Percentiles rank a stretch among this genome's conserved stretches.
Evolutionary conservation across 1,140 invertebrate genomes (phyloP).

Genomic region (Anoplolepis gracilipes): DNA sequence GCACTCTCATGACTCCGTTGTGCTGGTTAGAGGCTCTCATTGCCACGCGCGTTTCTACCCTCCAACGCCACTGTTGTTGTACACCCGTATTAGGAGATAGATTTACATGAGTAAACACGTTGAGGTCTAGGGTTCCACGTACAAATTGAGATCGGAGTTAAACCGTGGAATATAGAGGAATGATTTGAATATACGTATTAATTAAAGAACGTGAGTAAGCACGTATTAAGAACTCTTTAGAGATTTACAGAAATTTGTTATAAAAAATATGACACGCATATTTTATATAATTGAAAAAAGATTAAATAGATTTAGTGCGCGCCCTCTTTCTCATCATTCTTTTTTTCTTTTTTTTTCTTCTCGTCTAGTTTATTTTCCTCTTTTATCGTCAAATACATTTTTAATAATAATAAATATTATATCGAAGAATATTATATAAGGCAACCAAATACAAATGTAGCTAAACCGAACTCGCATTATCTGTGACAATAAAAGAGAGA

Average conservation of each 20-base stretch:
- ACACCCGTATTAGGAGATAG: conserved; percentile 67
- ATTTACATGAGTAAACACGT: conserved; percentile 77
- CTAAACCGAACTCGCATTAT: not conserved
- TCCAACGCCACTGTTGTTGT: conserved; percentile 35
- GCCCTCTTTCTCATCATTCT: too few species aligned
- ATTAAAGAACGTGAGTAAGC: conserved; percentile 15
- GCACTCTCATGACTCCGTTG: conserved; percentile 50
- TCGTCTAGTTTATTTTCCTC: too few species aligned
- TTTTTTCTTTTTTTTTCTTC: too few species aligned
- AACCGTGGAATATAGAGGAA: conserved; percentile 42
- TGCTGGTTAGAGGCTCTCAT: conserved; percentile 57
- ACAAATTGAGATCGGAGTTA: conserved; percentile 77
- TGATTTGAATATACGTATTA: conserved; percentile 63
- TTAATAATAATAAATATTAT: not conserved
- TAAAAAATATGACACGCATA: too few species aligned
- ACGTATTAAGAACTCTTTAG: not conserved
- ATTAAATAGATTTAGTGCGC: too few species aligned
- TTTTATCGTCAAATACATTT: too few species aligned
- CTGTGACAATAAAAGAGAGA: not conserved
- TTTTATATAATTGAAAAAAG: too few species aligned
- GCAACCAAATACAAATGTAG: not conserved
- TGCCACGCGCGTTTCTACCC: conserved; percentile 42
- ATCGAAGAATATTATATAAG: not conserved
- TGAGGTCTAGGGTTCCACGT: conserved; percentile 57
- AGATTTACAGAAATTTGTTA: not conserved